Evolutionary conservation across 2,113 vertebrate genomes (phyloP).

Genomic region (cat (Felis catus)): F.catus_Fca126_mat1.0 CM031416.1:90034501-90035000

Average conservation of each 20-base stretch:
- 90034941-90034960: conserved; percentile 21
- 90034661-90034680: conserved; percentile 83
- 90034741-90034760: conserved; percentile 84
- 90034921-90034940: not conserved
- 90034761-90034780: conserved; percentile 84
- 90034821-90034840: conserved; percentile 48
- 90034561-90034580: conserved; percentile 95
- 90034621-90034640: conserved; percentile 80
- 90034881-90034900: conserved; percentile 25
- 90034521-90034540: conserved; percentile 90
- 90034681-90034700: conserved; percentile 85
- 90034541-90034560: conserved; percentile 90
- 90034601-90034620: conserved; percentile 90
- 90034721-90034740: conserved; percentile 88
- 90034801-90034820: conserved; percentile 66
- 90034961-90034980: not conserved
- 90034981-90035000: not conserved
- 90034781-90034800: conserved; percentile 79
- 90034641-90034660: conserved; percentile 78
- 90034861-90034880: conserved; percentile 46
- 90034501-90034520: conserved; percentile 86
- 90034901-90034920: conserved; percentile 48
- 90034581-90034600: conserved; percentile 88
- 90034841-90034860: conserved; percentile 45
- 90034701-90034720: conserved; percentile 84